Percentiles rank a stretch among this genome's conserved stretches.
Conservation (phyloP, 2,797 vertebrate species). For the Lophotriccus pileatus region DNA sequence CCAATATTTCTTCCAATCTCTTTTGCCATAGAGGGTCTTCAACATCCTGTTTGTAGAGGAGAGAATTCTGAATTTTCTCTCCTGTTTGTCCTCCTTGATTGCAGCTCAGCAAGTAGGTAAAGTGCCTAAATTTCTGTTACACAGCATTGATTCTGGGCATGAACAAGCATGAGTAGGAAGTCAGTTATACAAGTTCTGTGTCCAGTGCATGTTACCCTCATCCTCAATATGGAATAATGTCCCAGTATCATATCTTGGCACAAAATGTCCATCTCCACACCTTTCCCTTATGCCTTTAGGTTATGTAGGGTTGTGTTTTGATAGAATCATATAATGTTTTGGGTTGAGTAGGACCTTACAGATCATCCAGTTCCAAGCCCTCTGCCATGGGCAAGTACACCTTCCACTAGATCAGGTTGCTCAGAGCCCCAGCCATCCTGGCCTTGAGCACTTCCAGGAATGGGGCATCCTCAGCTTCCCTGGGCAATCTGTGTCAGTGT, state of each 20-base stretch:
- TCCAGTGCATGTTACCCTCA: background rate
- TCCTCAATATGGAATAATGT: background rate
- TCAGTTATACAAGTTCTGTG: background rate
- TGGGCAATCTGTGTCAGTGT: background rate
- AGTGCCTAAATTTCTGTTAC: background rate
- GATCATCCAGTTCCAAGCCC: background rate
- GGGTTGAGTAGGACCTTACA: background rate
- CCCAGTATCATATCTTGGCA: background rate
- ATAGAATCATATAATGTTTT: background rate
- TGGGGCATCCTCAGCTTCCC: background rate
- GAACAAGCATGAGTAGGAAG: background rate
- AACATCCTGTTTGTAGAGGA: background rate
- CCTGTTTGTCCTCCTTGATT: background rate
- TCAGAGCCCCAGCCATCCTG: background rate
- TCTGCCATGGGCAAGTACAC: rapidly evolving
- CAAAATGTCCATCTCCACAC: background rate
- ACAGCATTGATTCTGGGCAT: background rate
- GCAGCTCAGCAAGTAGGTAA: background rate
- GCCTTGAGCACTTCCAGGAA: background rate
- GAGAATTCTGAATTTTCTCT: background rate
- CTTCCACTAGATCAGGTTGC: background rate
- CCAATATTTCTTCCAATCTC: background rate
- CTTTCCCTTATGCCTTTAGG: background rate
- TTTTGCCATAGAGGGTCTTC: background rate
- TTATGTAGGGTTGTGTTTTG: background rate